Evolutionary conservation across 2,888 invertebrate species (phyloP).

Genomic region (Eristalinus sepulchralis): DNA sequence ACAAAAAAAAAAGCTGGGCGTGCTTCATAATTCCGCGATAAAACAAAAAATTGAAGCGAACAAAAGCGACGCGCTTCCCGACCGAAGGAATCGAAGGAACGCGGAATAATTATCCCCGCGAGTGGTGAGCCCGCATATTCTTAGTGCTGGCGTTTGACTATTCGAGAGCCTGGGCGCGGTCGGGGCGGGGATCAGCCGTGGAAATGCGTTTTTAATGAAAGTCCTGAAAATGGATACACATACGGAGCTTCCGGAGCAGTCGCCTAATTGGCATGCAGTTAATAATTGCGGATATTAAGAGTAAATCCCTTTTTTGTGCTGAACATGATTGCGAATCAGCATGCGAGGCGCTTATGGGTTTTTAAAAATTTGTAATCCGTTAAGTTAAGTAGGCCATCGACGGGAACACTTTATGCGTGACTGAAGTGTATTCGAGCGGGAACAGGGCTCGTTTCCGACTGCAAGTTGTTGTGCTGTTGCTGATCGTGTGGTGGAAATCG

Average conservation of each 20-base stretch:
- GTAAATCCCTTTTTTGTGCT: background rate
- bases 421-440: background rate
- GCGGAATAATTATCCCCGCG: conserved; percentile 31
- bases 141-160: conserved; percentile 14
- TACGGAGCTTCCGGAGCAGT: conserved; percentile 36
- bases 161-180: background rate
- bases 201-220: conserved; percentile 44
- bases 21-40: conserved; percentile 26
- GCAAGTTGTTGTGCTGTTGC: background rate
- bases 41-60: conserved; percentile 14
- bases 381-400: background rate
- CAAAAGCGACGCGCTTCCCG: background rate
- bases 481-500: background rate
- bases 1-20: conserved; percentile 16
- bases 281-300: conserved; percentile 50
- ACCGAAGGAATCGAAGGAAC: conserved; percentile 23
- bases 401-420: background rate
- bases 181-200: background rate
- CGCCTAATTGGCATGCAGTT: conserved; percentile 47
- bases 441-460: background rate
- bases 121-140: conserved; percentile 19
- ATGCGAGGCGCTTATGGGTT: background rate
- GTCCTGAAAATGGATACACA: conserved; percentile 36
- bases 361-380: background rate
- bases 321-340: background rate